phyloP scores from a whole-genome alignment of 2,888 invertebrate species.

The Chirona hameri region DNA sequence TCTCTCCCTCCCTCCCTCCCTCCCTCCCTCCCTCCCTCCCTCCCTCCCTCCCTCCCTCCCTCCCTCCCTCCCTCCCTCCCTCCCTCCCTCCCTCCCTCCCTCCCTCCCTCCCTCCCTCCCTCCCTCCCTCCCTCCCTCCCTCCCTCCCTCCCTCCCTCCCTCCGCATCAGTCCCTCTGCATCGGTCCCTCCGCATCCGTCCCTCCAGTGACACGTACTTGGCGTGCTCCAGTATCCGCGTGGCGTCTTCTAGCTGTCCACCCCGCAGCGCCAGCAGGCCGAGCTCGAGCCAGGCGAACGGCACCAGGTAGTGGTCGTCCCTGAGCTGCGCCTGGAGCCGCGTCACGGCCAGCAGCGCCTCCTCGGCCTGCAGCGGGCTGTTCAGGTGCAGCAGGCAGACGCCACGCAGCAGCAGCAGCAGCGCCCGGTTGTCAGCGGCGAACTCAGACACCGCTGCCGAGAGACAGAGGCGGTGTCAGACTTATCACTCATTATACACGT shows the following conservation, averaged over 20 bases:
- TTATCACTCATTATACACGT: too few species aligned
- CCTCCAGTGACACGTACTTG: constrained; percentile 62
- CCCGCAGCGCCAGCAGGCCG: constrained; percentile 69
- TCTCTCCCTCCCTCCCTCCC: too few species aligned
- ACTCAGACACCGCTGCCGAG: constrained; percentile 35
- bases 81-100: too few species aligned
- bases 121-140: too few species aligned
- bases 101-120: too few species aligned
- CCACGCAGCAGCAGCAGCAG: constrained; percentile 75
- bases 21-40: too few species aligned
- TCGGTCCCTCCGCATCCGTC: not conserved
- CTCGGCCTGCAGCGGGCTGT: constrained; percentile 70
- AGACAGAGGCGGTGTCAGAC: too few species aligned
- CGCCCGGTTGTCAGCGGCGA: constrained; percentile 67
- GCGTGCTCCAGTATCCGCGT: constrained; percentile 71
- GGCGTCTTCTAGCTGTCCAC: constrained; percentile 65
- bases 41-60: too few species aligned
- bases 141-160: too few species aligned
- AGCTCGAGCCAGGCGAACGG: constrained; percentile 84
- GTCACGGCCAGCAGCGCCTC: constrained; percentile 64
- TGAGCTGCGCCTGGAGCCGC: constrained; percentile 65
- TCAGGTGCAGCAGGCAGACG: constrained; percentile 73
- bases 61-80: too few species aligned
- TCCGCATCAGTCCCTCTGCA: not conserved
- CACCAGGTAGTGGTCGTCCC: constrained; percentile 75